phyloP scores from a whole-genome alignment of 2,113 vertebrate genomes.

The Carassius gibelio region DNA sequence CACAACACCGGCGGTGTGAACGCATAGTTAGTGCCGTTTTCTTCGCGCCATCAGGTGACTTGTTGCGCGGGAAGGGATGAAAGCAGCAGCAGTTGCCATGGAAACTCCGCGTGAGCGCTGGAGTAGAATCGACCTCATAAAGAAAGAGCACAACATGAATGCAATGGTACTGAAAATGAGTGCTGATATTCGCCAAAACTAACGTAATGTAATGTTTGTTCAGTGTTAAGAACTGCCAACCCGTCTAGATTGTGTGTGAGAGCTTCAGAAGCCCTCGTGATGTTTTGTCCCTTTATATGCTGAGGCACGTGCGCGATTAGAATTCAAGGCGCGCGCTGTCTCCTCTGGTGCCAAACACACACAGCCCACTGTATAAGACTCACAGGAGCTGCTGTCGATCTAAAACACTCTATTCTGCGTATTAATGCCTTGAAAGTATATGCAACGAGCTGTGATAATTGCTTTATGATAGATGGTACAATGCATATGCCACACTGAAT shows the following conservation, averaged over 20 bases:
- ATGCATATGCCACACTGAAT: neutral
- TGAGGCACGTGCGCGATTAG: slow-evolving; percentile 35
- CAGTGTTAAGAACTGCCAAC: neutral
- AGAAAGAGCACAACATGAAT: too few species aligned
- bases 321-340: slow-evolving; percentile 35
- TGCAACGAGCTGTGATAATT: neutral
- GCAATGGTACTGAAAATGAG: neutral
- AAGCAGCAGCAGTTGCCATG: slow-evolving; percentile 43
- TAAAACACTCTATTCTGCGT: neutral
- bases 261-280: neutral
- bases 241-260: neutral
- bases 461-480: neutral
- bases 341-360: slow-evolving; percentile 11
- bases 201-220: neutral
- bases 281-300: neutral
- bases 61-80: neutral
- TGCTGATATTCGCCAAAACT: too few species aligned
- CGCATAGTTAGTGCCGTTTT: too few species aligned
- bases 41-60: slow-evolving; percentile 39
- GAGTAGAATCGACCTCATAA: neutral
- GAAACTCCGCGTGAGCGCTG: slow-evolving; percentile 27
- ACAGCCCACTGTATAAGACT: neutral
- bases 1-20: too few species aligned
- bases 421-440: neutral
- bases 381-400: neutral